Base-by-base conservation (phyloP, 1,140 invertebrate genomes). In the Rhopalosiphum padi region DNA sequence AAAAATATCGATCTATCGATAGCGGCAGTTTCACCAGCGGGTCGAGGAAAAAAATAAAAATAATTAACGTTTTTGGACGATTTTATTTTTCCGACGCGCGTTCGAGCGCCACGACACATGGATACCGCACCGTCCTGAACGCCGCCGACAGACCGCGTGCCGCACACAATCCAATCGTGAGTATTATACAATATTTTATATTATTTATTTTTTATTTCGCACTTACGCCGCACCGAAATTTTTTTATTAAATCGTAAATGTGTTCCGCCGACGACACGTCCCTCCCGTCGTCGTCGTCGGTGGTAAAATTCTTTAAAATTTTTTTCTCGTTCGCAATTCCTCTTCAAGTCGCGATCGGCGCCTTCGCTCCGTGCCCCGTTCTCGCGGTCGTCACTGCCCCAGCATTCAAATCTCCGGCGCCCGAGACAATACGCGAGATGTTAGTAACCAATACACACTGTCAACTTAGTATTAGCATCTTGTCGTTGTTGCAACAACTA, bases 391-490 rank as follows among this genome's bases (percentile, higher is more conserved):
- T 35, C 43, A 23, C 48, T 51, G 25, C 87, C 89, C 89, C 89
- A 90, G 89, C 89, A 90, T 90, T 90, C 25, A 90, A 90, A 90
- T 90, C 89, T 90, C 89, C 55, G 37, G 37, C 88, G 23, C 8
- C 35, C 46, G n/a, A 21, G 22, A 51, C 30, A 53, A 68, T 53
- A 90, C 89, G 53, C 55, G 89, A 90, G 89, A 90, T 90, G 89
- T 90, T 90, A 90, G 89, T 90, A 90, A 90, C 89, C 89, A 68
- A 90, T 90, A 55, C 37, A 68, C 37, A 90, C 41, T 43, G 89
- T 68, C 53, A 68, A 43, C 55, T 90, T 68, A 90, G 89, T 90
- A 90, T 68, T 90, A 90, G 89, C 89, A 90, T 90, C 89, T 90
- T 90, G 89, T 90, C 89, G 89, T 90, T 90, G 41, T 53, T 55